Evolutionary conservation across 1,140 invertebrate genomes (phyloP).

Genomic region (Chrysomallon squamiferum): DNA sequence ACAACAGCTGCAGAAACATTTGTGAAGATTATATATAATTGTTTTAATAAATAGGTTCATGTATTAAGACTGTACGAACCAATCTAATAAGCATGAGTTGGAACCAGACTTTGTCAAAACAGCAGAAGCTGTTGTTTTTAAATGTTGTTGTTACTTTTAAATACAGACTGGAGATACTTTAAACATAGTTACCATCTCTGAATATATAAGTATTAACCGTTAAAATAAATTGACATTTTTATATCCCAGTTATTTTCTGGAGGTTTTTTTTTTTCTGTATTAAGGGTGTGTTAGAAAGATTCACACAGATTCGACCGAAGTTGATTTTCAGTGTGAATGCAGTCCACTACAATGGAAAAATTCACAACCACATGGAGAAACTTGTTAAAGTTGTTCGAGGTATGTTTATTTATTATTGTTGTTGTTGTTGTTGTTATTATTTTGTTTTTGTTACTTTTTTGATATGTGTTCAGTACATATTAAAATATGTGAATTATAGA

Average conservation of each 20-base stretch:
- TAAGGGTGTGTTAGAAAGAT: constrained; percentile 66
- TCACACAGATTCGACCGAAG: constrained; percentile 67
- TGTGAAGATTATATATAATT: not conserved
- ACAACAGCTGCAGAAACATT: not conserved
- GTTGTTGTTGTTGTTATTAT: too few relatives aligned
- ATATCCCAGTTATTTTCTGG: too few relatives aligned
- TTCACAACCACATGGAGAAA: constrained; percentile 66
- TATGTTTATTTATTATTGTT: constrained; percentile 9
- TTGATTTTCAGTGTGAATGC: constrained; percentile 67
- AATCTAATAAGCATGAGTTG: too few relatives aligned
- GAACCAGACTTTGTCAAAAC: too few relatives aligned
- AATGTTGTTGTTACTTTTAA: too few relatives aligned
- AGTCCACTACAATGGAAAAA: constrained; percentile 69
- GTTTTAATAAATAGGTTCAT: too few relatives aligned
- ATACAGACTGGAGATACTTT: too few relatives aligned
- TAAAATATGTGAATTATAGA: not conserved
- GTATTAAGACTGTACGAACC: too few relatives aligned
- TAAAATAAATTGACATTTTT: too few relatives aligned
- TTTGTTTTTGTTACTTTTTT: not conserved
- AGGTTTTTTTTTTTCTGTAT: constrained; percentile 22
- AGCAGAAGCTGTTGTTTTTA: too few relatives aligned
- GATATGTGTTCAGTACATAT: not conserved
- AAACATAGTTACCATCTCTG: too few relatives aligned
- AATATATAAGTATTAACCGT: too few relatives aligned
- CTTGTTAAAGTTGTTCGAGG: constrained; percentile 65